Evolutionary conservation across 2,113 vertebrate genomes (phyloP).

Genomic region (Cranoglanis bouderius): DNA sequence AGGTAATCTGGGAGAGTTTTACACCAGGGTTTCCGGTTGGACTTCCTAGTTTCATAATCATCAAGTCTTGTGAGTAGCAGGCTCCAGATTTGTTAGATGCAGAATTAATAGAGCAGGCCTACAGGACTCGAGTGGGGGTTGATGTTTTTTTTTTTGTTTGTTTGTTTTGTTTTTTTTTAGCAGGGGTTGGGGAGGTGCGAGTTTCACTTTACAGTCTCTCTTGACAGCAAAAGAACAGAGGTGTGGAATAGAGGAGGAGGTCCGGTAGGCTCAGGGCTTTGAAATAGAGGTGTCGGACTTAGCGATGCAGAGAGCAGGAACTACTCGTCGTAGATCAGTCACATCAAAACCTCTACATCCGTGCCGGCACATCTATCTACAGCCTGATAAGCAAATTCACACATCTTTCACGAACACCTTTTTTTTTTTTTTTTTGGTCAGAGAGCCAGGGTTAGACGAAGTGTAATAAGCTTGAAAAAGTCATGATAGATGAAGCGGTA

Average conservation of each 20-base stretch:
- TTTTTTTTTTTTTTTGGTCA: neutral
- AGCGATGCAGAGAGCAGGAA: constrained; percentile 36
- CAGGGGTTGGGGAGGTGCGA: constrained; percentile 23
- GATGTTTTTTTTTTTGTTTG: no score
- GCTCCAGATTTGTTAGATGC: neutral
- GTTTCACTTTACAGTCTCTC: constrained; percentile 62
- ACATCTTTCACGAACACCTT: neutral
- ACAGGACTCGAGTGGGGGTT: neutral
- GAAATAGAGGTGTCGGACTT: constrained; percentile 64
- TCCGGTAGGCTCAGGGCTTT: constrained; percentile 63
- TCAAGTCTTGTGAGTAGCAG: neutral
- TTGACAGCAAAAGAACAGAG: constrained; percentile 62
- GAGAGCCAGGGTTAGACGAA: neutral
- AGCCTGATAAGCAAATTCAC: constrained; percentile 48
- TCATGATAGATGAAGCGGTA: neutral
- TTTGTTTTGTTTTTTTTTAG: neutral
- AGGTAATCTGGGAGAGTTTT: neutral
- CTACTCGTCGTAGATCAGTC: constrained; percentile 36
- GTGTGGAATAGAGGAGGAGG: constrained; percentile 63
- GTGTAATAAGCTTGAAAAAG: neutral
- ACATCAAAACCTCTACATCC: constrained; percentile 41
- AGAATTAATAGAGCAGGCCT: neutral
- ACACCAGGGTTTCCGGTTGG: neutral
- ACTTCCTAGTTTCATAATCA: neutral
- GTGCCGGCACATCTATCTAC: constrained; percentile 25